Conservation (phyloP, 1,140 invertebrate species). For the Tetragnatha versicolor region DNA sequence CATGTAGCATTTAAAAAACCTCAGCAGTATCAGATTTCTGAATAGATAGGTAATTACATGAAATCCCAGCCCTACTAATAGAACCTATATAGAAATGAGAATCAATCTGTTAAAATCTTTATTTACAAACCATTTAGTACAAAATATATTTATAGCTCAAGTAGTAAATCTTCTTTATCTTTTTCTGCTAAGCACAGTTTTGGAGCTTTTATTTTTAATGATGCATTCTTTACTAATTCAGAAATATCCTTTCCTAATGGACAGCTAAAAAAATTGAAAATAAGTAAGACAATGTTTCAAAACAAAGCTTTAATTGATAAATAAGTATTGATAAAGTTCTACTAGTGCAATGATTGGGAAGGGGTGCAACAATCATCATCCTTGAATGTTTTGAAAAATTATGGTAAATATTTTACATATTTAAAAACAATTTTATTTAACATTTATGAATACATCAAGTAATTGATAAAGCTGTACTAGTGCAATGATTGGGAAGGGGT, state of each 20-base stretch:
- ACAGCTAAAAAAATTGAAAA: conserved; percentile 61
- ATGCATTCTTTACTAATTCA: conserved; percentile 66
- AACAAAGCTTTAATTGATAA: conserved; percentile 23
- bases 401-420: background rate
- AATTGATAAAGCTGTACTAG: conserved; percentile 18
- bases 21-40: no score
- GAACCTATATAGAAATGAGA: no score
- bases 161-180: background rate
- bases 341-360: background rate
- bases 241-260: conserved; percentile 70
- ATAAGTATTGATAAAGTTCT: conserved; percentile 5
- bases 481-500: background rate
- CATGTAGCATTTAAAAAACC: no score
- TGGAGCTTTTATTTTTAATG: conserved; percentile 65
- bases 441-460: background rate
- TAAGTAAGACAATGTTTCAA: conserved; percentile 1
- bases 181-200: conserved; percentile 3
- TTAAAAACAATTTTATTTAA: background rate
- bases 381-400: background rate
- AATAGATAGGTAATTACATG: no score
- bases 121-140: no score
- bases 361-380: background rate
- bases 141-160: no score
- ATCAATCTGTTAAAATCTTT: no score
- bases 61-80: no score